Conservation (phyloP, 2,888 invertebrate species). For the Andrena minutula region DNA sequence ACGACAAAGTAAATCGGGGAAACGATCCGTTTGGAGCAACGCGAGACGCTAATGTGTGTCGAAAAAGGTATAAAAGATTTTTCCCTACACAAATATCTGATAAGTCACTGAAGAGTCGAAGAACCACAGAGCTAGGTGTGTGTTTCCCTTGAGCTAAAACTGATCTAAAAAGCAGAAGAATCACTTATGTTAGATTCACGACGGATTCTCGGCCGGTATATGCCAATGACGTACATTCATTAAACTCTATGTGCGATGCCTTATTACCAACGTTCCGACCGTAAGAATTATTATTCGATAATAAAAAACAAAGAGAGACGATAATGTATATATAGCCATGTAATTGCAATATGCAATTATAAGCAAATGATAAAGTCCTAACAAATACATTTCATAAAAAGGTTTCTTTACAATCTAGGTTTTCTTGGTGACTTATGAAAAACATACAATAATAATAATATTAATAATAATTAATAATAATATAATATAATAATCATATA, state of each 20-base stretch:
- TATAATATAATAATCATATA: conserved; percentile 67
- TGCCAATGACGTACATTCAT: conserved; percentile 43
- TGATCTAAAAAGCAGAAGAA: conserved; percentile 73
- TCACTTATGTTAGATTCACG: conserved; percentile 60
- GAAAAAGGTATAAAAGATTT: conserved; percentile 46
- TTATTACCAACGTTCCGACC: conserved; percentile 58
- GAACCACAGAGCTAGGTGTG: conserved; percentile 22
- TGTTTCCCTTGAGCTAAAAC: conserved; percentile 35
- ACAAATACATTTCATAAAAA: conserved; percentile 81
- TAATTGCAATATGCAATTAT: conserved; percentile 80
- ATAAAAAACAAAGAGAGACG: conserved; percentile 79
- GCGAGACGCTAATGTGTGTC: conserved; percentile 33
- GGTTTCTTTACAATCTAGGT: conserved; percentile 74
- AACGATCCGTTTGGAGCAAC: conserved; percentile 12
- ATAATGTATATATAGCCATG: conserved; percentile 76
- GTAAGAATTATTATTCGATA: conserved; percentile 62
- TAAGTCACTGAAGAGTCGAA: conserved; percentile 55
- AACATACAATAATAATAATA: conserved; percentile 71
- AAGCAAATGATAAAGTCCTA: conserved; percentile 76
- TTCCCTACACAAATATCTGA: conserved; percentile 34
- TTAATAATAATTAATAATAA: conserved; percentile 65
- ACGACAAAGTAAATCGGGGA: conserved; percentile 24
- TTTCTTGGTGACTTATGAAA: conserved; percentile 75
- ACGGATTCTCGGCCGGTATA: conserved; percentile 41
- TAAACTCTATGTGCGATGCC: conserved; percentile 62